Evolutionary conservation across 2,888 invertebrate genomes (phyloP).

Genomic region (Pimpla rufipes): DNA sequence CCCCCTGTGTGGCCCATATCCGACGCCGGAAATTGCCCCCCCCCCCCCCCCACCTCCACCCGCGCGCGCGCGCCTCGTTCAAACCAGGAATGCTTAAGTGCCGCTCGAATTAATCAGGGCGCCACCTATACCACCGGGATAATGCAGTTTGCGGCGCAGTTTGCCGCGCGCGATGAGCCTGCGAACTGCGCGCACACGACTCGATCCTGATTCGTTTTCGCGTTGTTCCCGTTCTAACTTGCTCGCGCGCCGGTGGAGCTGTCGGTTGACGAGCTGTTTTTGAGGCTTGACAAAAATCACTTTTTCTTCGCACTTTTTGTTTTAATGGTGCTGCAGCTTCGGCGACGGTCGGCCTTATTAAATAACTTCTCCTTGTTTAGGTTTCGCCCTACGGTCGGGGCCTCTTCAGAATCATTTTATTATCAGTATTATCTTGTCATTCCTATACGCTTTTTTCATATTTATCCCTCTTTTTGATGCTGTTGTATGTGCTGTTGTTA

Average conservation of each 20-base stretch:
- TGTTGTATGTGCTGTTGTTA: too few species aligned
- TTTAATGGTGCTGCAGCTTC: too few species aligned
- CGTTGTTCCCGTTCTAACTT: neutral
- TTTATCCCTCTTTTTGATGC: too few species aligned
- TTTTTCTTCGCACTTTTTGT: too few species aligned
- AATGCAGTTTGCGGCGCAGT: neutral
- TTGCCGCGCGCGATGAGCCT: neutral
- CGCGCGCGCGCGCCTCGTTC: neutral
- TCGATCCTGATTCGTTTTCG: neutral
- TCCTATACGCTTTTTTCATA: too few species aligned
- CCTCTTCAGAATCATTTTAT: too few species aligned
- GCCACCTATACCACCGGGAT: constrained; percentile 4
- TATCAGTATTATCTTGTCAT: too few species aligned
- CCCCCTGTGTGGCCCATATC: constrained; percentile 38
- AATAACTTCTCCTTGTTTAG: too few species aligned
- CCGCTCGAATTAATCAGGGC: constrained; percentile 28
- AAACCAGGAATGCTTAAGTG: neutral
- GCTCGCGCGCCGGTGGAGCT: neutral
- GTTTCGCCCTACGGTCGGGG: too few species aligned
- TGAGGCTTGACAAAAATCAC: too few species aligned
- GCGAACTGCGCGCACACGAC: neutral
- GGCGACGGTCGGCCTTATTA: too few species aligned
- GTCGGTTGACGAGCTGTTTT: too few species aligned
- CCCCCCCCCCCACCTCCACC: neutral
- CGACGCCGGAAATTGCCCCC: constrained; percentile 17